Percentiles rank a stretch among this genome's conserved stretches.
These are phyloP conservation scores for Pelagia noctiluca DNA, from an alignment of 30 jellyfish, hydroid and myxozoan genomes.

Conservation along the genomic window DNA sequence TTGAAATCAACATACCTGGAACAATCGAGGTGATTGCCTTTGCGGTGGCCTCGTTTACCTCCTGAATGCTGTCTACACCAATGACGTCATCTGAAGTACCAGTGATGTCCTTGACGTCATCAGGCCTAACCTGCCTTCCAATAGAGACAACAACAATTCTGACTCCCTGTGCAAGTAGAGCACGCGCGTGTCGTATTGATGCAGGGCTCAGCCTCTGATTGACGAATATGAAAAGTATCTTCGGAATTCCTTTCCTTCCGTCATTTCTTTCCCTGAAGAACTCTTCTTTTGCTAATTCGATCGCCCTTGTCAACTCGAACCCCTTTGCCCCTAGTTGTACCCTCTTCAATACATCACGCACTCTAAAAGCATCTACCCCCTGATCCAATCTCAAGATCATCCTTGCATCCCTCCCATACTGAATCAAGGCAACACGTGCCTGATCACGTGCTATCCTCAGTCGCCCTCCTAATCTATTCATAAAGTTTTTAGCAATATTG, in stretches of 20 bases:
- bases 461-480: background rate
- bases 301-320: slow-evolving; percentile 27
- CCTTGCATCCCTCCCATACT: slow-evolving; percentile 46
- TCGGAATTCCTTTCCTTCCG: slow-evolving; percentile 62
- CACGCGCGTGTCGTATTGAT: background rate
- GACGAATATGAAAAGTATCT: slow-evolving; percentile 64
- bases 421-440: slow-evolving; percentile 39
- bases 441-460: slow-evolving; percentile 30
- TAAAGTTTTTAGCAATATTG: background rate
- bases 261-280: slow-evolving; percentile 31
- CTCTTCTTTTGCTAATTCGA: slow-evolving; percentile 20
- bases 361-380: background rate
- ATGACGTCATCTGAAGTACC: background rate
- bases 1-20: too few relatives aligned
- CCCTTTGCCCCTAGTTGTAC: slow-evolving; percentile 10
- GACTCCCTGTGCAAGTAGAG: slow-evolving; percentile 25
- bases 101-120: background rate
- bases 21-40: background rate
- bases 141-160: slow-evolving; percentile 25
- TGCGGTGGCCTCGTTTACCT: background rate
- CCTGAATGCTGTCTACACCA: background rate
- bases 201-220: slow-evolving; percentile 7
- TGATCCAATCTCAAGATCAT: slow-evolving; percentile 21
- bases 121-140: background rate
- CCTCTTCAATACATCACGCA: background rate